phyloP scores from a whole-genome alignment of 2,113 vertebrate species.

The Xyrauchen texanus region DNA sequence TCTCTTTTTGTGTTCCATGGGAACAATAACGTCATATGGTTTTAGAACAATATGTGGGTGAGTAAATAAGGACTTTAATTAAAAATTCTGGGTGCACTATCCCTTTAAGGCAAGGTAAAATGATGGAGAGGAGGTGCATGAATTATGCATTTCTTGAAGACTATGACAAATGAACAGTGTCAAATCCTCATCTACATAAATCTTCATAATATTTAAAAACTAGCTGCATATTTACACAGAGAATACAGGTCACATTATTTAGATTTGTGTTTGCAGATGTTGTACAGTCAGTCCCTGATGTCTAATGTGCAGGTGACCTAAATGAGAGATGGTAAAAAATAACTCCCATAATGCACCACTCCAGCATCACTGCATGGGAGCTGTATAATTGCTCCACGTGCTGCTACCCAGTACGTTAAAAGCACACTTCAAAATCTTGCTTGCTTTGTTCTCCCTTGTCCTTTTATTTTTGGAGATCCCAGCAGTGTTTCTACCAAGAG shows the following conservation, averaged over 20 bases:
- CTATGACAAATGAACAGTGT: slow-evolving; percentile 24
- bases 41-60: slow-evolving; percentile 6
- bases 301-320: slow-evolving; percentile 7
- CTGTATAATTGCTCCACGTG: too few relatives aligned
- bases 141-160: slow-evolving; percentile 31
- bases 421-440: slow-evolving; percentile 52
- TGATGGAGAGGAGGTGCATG: background rate
- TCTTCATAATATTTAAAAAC: slow-evolving; percentile 29
- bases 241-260: background rate
- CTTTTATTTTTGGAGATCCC: slow-evolving; percentile 49
- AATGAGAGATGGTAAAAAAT: slow-evolving; percentile 6
- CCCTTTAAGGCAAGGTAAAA: too few relatives aligned
- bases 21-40: too few relatives aligned
- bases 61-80: background rate
- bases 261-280: slow-evolving; percentile 17
- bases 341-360: background rate
- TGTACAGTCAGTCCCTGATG: background rate
- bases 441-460: slow-evolving; percentile 43
- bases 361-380: background rate
- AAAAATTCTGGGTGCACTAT: too few relatives aligned
- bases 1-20: too few relatives aligned
- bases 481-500: slow-evolving; percentile 46
- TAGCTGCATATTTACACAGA: slow-evolving; percentile 2
- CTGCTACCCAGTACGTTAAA: background rate
- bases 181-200: slow-evolving; percentile 31